Conservation (phyloP, 2,113 vertebrate genomes). For the Mus musculus region DNA sequence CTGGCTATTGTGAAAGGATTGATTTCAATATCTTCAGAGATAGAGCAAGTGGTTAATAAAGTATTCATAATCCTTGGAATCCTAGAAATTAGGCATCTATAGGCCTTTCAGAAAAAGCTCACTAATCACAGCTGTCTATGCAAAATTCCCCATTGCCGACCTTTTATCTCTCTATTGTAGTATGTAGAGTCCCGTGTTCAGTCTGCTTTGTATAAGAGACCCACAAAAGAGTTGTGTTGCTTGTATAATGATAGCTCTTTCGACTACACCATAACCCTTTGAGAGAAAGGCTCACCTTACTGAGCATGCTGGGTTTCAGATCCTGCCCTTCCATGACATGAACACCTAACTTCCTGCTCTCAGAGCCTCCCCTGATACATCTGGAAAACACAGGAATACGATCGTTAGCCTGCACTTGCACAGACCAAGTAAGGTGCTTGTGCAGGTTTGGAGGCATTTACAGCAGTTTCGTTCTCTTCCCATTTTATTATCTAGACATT, state of each 20-base stretch:
- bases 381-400: not conserved
- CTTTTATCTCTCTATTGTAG: not conserved
- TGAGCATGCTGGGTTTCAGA: not conserved
- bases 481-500: not conserved
- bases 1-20: not conserved
- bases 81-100: not conserved
- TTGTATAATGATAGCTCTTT: not conserved
- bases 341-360: not conserved
- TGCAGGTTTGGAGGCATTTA: too few relatives aligned
- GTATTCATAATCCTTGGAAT: not conserved
- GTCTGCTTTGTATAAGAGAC: rapidly evolving
- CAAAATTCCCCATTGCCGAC: not conserved
- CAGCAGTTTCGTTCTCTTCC: not conserved
- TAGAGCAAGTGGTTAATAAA: not conserved
- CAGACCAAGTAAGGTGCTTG: too few relatives aligned
- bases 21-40: not conserved
- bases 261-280: not conserved
- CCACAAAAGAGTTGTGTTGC: not conserved
- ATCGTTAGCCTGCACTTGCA: not conserved
- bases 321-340: not conserved
- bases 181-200: not conserved
- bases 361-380: not conserved
- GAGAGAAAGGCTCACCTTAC: not conserved
- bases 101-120: not conserved
- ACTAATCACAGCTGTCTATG: not conserved